Evolutionary conservation across 2,888 invertebrate species (phyloP).

Genomic region (Cantharis lateralis): DNA sequence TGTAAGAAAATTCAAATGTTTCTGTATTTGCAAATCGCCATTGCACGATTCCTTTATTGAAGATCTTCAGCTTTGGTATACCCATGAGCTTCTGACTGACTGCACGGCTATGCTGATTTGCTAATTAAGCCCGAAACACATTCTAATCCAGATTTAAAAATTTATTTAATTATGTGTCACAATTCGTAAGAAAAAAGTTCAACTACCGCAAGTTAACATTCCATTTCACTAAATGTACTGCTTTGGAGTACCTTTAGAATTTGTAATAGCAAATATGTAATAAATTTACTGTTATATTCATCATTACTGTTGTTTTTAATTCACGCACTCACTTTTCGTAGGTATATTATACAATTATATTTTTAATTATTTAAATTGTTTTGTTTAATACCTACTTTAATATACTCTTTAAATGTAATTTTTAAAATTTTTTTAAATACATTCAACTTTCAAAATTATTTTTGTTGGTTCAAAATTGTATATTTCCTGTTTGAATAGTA

Average conservation of each 20-base stretch:
- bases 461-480: background rate
- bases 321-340: background rate
- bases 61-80: background rate
- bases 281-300: background rate
- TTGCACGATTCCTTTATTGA: background rate
- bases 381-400: background rate
- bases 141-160: background rate
- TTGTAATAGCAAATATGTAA: background rate
- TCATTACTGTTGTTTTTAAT: background rate
- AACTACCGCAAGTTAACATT: conserved; percentile 12
- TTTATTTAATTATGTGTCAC: background rate
- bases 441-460: background rate
- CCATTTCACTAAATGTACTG: conserved; percentile 11
- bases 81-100: background rate
- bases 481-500: background rate
- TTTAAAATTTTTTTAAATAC: background rate
- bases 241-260: background rate
- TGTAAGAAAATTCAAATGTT: background rate
- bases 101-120: background rate
- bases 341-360: background rate
- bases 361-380: background rate
- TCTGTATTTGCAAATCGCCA: background rate
- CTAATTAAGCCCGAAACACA: background rate
- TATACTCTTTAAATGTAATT: background rate
- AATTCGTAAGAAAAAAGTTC: conserved; percentile 5